These are phyloP conservation scores for Poeciliopsis infans DNA, from an alignment of 2,797 vertebrate species.

Conservation along the genomic window DNA sequence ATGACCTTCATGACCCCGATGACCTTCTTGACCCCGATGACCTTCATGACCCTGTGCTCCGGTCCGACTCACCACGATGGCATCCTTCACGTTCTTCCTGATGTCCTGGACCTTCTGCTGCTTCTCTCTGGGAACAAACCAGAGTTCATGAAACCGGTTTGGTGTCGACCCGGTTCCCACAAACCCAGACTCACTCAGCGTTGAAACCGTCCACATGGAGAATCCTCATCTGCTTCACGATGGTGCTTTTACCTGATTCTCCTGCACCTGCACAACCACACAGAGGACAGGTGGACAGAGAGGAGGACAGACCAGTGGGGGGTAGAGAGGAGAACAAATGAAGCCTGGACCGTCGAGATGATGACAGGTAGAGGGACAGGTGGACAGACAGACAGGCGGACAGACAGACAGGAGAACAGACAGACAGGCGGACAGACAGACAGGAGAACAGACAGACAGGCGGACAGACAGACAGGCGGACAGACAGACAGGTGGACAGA, in stretches of 20 bases:
- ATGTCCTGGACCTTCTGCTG: constrained; percentile 97
- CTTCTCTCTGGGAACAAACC: constrained; percentile 88
- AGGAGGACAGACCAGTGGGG: not conserved
- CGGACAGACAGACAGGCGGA: not conserved
- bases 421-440: not conserved
- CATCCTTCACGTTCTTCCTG: constrained; percentile 98
- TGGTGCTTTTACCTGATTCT: constrained; percentile 98
- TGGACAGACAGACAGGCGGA: not conserved
- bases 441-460: no score
- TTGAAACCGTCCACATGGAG: constrained; percentile 98
- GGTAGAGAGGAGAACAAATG: not conserved
- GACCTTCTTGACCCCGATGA: not conserved
- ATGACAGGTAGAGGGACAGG: not conserved
- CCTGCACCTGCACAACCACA: constrained; percentile 86
- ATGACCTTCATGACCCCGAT: not conserved
- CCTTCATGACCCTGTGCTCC: not conserved
- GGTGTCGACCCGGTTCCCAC: not conserved
- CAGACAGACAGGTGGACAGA: not conserved
- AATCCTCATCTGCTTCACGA: constrained; percentile 99
- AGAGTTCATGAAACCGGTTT: not conserved
- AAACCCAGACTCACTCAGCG: constrained; percentile 86
- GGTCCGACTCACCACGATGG: constrained; percentile 91
- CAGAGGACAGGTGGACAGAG: not conserved
- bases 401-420: not conserved
- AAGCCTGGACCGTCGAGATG: not conserved